A percentile compares a stretch with the other conserved stretches of the same genome.
Evolutionary conservation across 1,140 invertebrate genomes (phyloP).

Genomic region (Gryllus bimaculatus): DNA sequence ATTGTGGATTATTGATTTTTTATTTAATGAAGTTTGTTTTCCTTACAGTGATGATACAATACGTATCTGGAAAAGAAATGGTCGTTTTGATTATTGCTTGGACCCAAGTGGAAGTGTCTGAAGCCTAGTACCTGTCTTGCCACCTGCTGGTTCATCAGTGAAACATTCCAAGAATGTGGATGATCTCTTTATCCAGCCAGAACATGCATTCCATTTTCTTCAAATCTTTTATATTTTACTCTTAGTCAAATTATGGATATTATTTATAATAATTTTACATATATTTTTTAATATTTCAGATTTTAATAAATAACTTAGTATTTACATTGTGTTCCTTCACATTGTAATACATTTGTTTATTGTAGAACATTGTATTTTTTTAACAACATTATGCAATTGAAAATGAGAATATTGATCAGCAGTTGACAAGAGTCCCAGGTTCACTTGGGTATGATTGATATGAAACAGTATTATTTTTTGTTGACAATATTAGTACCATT

Average conservation of each 20-base stretch:
- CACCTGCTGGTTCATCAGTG: neutral
- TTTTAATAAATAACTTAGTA: neutral
- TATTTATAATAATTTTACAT: neutral
- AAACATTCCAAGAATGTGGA: neutral
- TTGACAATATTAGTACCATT: neutral
- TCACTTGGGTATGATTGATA: neutral
- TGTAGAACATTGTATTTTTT: neutral
- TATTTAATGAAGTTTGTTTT: neutral
- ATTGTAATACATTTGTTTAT: neutral
- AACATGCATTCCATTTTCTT: conserved; percentile 12
- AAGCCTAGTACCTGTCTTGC: conserved; percentile 6
- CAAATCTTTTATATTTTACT: conserved; percentile 7
- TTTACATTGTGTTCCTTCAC: neutral
- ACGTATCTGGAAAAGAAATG: conserved; percentile 23
- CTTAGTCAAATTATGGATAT: neutral
- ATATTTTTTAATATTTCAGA: neutral
- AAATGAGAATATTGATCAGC: neutral
- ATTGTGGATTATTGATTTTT: neutral
- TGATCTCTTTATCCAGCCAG: neutral
- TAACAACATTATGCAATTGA: neutral
- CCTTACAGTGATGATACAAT: conserved; percentile 24
- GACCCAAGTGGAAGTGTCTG: conserved; percentile 15
- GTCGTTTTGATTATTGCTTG: conserved; percentile 15
- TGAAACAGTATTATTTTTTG: neutral
- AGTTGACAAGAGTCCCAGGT: too few relatives aligned